Evolutionary conservation across 2,113 vertebrate species (phyloP).

Genomic region (Martes martes): DNA sequence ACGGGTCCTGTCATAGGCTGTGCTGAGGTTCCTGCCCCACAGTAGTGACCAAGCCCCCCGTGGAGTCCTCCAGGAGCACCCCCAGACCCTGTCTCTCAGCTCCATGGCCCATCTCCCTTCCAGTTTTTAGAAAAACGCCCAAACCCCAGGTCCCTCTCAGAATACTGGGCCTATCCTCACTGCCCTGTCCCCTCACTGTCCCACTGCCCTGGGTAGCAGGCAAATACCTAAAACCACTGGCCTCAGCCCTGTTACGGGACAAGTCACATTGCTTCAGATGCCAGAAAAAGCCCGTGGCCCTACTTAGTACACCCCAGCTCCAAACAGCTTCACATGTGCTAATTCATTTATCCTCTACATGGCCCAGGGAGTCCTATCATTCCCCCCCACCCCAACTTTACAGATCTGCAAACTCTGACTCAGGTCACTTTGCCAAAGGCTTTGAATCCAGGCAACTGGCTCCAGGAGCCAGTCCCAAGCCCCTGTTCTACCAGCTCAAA

Average conservation of each 20-base stretch:
- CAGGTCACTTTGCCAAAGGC: not conserved
- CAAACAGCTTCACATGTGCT: not conserved
- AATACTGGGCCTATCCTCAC: not conserved
- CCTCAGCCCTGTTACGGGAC: not conserved
- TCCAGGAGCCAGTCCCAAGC: not conserved
- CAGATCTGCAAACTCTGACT: not conserved
- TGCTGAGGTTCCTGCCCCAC: not conserved
- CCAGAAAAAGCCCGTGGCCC: not conserved
- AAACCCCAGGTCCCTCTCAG: not conserved
- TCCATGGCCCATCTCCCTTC: not conserved
- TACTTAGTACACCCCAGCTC: accelerated
- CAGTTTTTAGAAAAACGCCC: not conserved
- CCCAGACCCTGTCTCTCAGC: not conserved
- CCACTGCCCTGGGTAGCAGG: not conserved
- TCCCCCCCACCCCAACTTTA: not conserved
- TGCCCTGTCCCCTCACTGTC: not conserved
- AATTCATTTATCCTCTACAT: not conserved
- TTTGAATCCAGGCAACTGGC: not conserved
- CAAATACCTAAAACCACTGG: not conserved
- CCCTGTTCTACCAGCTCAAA: not conserved
- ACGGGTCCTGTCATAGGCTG: not conserved
- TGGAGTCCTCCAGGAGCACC: not conserved
- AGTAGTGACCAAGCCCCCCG: not conserved
- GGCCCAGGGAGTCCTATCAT: not conserved
- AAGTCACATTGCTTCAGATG: not conserved